Percentiles rank a stretch among this genome's conserved stretches.
phyloP scores from a whole-genome alignment of 2,888 invertebrate genomes.

The Corbicula japonica region DNA sequence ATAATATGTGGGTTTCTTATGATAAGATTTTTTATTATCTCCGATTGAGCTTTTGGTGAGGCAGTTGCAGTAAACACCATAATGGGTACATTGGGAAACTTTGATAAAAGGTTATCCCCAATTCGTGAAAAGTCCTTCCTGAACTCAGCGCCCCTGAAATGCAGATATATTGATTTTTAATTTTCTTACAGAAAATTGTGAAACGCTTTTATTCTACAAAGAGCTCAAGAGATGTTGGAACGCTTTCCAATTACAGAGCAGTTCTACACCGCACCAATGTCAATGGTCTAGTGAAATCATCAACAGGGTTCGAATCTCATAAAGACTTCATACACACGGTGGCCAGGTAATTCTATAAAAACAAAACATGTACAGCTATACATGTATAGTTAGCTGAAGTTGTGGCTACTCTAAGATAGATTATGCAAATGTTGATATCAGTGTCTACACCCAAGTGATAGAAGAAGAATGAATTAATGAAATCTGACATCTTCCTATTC shows the following conservation, averaged over 20 bases:
- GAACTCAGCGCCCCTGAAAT: conserved; percentile 36
- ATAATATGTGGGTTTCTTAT: conserved; percentile 33
- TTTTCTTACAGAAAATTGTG: conserved; percentile 51
- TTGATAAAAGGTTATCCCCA: conserved; percentile 21
- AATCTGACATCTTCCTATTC: too few species aligned
- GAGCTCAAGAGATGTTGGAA: conserved; percentile 43
- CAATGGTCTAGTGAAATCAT: conserved; percentile 64
- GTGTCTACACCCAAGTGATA: too few species aligned
- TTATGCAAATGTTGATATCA: too few species aligned
- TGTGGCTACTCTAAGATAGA: too few species aligned
- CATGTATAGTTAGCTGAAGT: too few species aligned
- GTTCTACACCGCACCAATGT: conserved; percentile 62
- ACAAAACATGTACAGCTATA: too few species aligned
- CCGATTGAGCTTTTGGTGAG: conserved; percentile 44
- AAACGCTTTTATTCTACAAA: conserved; percentile 38
- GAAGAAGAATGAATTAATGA: too few species aligned
- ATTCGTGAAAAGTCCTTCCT: conserved; percentile 27
- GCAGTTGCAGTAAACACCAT: conserved; percentile 64
- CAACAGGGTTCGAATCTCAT: conserved; percentile 43
- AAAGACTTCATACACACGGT: conserved; percentile 49
- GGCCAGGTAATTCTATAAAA: conserved; percentile 13
- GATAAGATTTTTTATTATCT: conserved; percentile 35
- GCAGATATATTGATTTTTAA: conserved; percentile 10
- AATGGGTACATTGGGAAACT: conserved; percentile 30
- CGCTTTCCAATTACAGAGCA: conserved; percentile 51